Evolutionary conservation across 2,888 invertebrate genomes (phyloP).

Genomic region (Nymphalis urticae): DNA sequence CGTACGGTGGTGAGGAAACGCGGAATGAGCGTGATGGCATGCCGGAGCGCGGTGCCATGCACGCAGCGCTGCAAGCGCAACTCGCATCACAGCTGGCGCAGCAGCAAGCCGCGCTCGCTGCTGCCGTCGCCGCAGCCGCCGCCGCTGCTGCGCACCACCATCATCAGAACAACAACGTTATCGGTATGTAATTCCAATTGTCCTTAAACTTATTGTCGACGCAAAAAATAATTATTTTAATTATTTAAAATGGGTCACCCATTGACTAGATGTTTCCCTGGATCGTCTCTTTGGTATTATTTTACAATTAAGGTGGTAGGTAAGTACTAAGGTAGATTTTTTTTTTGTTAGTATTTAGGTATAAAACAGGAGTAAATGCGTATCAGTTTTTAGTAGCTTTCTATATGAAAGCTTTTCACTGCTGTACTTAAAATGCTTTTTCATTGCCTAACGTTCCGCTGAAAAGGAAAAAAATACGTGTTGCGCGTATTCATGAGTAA

Average conservation of each 20-base stretch:
- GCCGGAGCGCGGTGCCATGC: slow-evolving; percentile 60
- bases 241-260: background rate
- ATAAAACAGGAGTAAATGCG: no score
- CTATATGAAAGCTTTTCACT: slow-evolving; percentile 22
- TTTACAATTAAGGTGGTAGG: no score
- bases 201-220: background rate
- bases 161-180: slow-evolving; percentile 81
- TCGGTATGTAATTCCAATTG: slow-evolving; percentile 67
- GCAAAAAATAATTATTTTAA: background rate
- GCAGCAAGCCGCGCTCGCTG: slow-evolving; percentile 80
- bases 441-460: slow-evolving; percentile 15
- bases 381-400: background rate
- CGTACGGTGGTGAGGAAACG: slow-evolving; percentile 70
- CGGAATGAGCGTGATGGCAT: slow-evolving; percentile 52
- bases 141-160: slow-evolving; percentile 83
- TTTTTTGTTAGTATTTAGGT: no score
- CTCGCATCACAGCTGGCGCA: slow-evolving; percentile 83
- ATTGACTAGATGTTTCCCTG: no score
- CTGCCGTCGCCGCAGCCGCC: slow-evolving; percentile 82
- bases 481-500: slow-evolving; percentile 46
- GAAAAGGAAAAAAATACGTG: slow-evolving; percentile 40
- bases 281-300: no score
- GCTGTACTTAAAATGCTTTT: slow-evolving; percentile 17
- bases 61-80: slow-evolving; percentile 82
- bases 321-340: no score